A percentile compares a stretch with the other conserved stretches of the same genome.
Evolutionary conservation across 35 echinoderm and acorn worm species (phyloP).

Genomic region (Amphiura filiformis): DNA sequence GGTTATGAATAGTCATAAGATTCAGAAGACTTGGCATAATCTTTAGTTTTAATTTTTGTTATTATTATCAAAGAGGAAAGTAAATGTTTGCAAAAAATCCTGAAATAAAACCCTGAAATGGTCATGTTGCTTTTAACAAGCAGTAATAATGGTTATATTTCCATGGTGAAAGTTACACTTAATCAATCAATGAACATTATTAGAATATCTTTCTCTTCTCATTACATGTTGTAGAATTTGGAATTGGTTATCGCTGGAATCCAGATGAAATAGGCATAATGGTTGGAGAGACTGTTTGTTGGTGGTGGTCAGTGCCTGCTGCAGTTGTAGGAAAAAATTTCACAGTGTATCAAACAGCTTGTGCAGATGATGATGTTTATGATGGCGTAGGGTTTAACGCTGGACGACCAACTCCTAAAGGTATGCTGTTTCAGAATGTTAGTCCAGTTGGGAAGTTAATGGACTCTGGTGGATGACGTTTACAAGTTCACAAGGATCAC

Average conservation of each 20-base stretch:
- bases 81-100: too few relatives aligned
- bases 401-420: conserved; percentile 4
- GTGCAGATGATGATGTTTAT: conserved; percentile 22
- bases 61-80: too few relatives aligned
- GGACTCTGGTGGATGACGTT: too few relatives aligned
- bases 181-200: too few relatives aligned
- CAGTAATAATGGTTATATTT: too few relatives aligned
- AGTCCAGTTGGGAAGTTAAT: background rate
- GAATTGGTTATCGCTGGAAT: conserved; percentile 65
- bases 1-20: too few relatives aligned
- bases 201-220: background rate
- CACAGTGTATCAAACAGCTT: conserved; percentile 51
- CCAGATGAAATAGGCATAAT: conserved; percentile 20
- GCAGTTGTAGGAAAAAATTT: conserved; percentile 38
- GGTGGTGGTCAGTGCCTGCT: conserved; percentile 28
- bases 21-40: too few relatives aligned
- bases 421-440: conserved; percentile 23
- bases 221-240: conserved; percentile 39
- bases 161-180: too few relatives aligned
- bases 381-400: conserved; percentile 57
- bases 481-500: too few relatives aligned
- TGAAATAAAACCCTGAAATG: too few relatives aligned
- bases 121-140: too few relatives aligned
- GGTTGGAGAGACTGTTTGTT: conserved; percentile 47
- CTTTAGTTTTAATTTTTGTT: too few relatives aligned